Conservation (phyloP, 2,113 vertebrate species). For the Pontoporia blainvillei region DNA sequence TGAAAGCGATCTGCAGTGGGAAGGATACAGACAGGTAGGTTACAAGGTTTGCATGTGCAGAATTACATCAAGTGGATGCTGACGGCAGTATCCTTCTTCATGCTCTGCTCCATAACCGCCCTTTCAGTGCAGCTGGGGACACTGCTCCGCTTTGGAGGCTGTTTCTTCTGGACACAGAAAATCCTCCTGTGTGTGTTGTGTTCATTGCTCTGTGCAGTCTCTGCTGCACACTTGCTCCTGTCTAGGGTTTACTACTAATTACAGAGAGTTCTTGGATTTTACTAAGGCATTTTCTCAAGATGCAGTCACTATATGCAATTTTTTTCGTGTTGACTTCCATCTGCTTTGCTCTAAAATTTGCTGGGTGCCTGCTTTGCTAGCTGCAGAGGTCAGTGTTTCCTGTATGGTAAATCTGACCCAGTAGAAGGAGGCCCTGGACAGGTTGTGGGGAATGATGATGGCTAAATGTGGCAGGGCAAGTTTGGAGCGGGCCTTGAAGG, state of each 20-base stretch:
- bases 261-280: background rate
- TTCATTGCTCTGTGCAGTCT: background rate
- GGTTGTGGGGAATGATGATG: too few relatives aligned
- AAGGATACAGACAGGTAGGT: fast-evolving
- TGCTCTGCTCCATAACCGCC: fast-evolving
- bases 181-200: fast-evolving
- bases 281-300: background rate
- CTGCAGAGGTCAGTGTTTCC: background rate
- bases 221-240: too few relatives aligned
- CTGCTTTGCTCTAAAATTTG: background rate
- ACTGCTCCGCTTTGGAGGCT: too few relatives aligned
- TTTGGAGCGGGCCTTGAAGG: too few relatives aligned
- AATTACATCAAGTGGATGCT: fast-evolving
- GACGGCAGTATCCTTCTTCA: background rate
- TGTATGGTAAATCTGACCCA: background rate
- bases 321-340: background rate
- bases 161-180: background rate
- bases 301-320: background rate
- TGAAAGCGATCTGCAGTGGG: fast-evolving
- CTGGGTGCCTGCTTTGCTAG: background rate
- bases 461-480: background rate
- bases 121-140: background rate
- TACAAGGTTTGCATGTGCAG: fast-evolving
- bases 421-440: too few relatives aligned
- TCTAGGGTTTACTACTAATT: background rate